A percentile compares a stretch with the other conserved stretches of the same genome.
Evolutionary conservation across 1,140 invertebrate species (phyloP).

Genomic region (Hirudo medicinalis): DNA sequence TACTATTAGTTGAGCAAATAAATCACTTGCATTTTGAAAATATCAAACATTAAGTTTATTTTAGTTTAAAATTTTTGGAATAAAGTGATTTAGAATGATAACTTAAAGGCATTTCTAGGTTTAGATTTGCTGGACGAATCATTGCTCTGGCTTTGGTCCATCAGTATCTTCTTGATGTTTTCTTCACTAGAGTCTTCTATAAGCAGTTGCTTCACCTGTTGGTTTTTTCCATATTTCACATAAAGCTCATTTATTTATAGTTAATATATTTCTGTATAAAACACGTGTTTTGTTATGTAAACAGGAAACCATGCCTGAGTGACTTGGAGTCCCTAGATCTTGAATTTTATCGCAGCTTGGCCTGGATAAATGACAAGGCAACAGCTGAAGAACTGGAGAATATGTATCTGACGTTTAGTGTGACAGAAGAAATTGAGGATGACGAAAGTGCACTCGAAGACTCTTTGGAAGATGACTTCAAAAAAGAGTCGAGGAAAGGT

Average conservation of each 20-base stretch:
- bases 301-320: conserved; percentile 66
- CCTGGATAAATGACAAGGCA: conserved; percentile 84
- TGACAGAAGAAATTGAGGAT: conserved; percentile 50
- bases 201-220: conserved; percentile 77
- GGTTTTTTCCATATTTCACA: background rate
- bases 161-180: conserved; percentile 88
- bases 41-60: too few relatives aligned
- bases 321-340: conserved; percentile 81
- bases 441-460: conserved; percentile 32
- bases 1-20: too few relatives aligned
- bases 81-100: background rate
- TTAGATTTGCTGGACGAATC: conserved; percentile 84
- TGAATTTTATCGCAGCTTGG: conserved; percentile 83
- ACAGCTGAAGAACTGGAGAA: conserved; percentile 55
- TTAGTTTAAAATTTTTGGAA: background rate
- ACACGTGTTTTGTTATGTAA: too few relatives aligned
- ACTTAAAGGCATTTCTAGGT: conserved; percentile 49
- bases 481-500: background rate
- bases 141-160: conserved; percentile 84
- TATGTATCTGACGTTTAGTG: conserved; percentile 50
- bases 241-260: too few relatives aligned
- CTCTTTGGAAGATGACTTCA: background rate
- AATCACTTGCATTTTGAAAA: too few relatives aligned
- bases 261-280: conserved; percentile 27
- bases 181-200: conserved; percentile 92